These are phyloP conservation scores for Tribolium freemani DNA, from an alignment of 2,888 invertebrate genomes.

Conservation along the genomic window DNA sequence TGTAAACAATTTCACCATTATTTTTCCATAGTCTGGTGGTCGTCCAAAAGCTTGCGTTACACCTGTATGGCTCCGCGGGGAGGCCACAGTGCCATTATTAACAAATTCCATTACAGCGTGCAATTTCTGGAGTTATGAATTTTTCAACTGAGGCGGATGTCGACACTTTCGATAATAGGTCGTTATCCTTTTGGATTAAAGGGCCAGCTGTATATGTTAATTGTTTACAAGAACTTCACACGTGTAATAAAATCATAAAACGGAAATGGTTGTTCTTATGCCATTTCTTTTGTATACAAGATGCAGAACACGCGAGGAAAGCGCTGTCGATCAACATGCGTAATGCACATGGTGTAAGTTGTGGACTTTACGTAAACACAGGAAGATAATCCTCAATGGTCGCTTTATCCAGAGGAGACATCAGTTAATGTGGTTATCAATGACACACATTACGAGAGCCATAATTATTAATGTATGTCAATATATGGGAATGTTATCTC, in stretches of 20 bases:
- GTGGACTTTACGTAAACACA: conserved; percentile 49
- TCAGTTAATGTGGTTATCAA: conserved; percentile 11
- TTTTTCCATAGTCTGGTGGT: not conserved
- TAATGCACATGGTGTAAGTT: conserved; percentile 48
- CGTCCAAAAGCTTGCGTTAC: not conserved
- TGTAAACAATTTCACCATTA: not conserved
- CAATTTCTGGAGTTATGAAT: conserved; percentile 11
- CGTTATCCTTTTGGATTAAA: conserved; percentile 40
- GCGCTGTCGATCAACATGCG: conserved; percentile 45
- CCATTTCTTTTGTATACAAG: conserved; percentile 49
- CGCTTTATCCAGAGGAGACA: conserved; percentile 17
- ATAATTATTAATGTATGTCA: conserved; percentile 8
- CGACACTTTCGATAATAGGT: conserved; percentile 38
- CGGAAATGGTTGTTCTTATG: conserved; percentile 58
- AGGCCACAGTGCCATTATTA: not conserved
- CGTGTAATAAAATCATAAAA: conserved; percentile 58
- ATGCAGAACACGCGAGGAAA: conserved; percentile 47
- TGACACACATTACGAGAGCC: conserved; percentile 20
- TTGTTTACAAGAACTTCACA: conserved; percentile 51
- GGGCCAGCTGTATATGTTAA: conserved; percentile 46
- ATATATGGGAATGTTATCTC: conserved; percentile 22
- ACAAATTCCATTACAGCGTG: conserved; percentile 25
- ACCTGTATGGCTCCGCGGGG: not conserved
- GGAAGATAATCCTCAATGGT: conserved; percentile 32
- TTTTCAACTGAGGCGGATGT: conserved; percentile 4